Conservation (phyloP, 53 echinoderm and acorn worm genomes). For the Arbacia lixula region DNA sequence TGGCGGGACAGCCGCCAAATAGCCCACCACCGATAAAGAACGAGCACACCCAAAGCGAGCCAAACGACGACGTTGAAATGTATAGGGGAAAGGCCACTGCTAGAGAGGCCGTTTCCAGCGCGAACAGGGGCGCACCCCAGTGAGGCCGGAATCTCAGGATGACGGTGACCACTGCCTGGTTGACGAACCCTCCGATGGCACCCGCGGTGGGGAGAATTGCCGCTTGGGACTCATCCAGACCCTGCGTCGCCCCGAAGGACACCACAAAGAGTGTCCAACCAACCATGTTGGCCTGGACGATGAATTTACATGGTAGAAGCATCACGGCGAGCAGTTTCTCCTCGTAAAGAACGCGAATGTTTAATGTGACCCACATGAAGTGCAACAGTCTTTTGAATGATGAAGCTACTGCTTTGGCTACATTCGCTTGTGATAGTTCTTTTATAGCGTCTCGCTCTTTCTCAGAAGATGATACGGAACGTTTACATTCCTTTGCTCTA, state of each 20-base stretch:
- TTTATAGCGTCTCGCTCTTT: no score
- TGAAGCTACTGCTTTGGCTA: no score
- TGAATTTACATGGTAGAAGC: conserved; percentile 33
- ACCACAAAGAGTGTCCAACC: conserved; percentile 41
- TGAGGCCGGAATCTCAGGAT: conserved; percentile 7
- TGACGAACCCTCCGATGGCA: conserved; percentile 15
- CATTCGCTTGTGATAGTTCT: no score
- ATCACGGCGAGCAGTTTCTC: neutral
- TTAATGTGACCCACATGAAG: conserved; percentile 14
- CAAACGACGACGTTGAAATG: neutral
- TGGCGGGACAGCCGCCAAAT: conserved; percentile 7
- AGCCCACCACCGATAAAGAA: conserved; percentile 34
- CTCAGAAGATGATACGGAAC: no score
- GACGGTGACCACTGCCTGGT: conserved; percentile 5
- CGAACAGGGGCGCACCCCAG: conserved; percentile 24
- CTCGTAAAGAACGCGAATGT: neutral
- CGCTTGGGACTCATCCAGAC: conserved; percentile 17
- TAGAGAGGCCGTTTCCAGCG: neutral
- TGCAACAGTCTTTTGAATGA: neutral
- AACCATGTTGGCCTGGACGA: neutral
- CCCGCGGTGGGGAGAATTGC: conserved; percentile 18
- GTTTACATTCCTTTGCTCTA: no score
- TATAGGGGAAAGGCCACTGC: conserved; percentile 15
- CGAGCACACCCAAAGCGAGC: neutral
- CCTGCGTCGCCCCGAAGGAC: conserved; percentile 7